Evolutionary conservation across 2,888 invertebrate species (phyloP).

Genomic region (Apamea anceps): DNA sequence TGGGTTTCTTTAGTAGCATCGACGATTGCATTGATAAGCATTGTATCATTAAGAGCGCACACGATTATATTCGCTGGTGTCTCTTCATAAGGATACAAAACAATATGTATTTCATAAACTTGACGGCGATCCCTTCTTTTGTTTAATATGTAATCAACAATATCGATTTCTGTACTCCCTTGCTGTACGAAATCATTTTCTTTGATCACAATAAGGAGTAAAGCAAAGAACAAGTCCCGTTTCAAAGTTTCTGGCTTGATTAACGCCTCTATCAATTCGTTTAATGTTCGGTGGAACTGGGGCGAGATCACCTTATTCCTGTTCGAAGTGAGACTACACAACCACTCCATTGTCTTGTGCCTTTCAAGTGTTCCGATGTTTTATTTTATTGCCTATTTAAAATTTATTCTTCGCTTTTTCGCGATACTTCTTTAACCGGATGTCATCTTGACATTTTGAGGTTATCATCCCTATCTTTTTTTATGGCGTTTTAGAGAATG

Average conservation of each 20-base stretch:
- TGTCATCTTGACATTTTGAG: conserved; percentile 45
- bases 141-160: conserved; percentile 68
- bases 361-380: conserved; percentile 44
- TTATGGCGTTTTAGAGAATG: background rate
- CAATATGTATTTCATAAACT: conserved; percentile 65
- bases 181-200: conserved; percentile 74
- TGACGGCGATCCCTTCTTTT: conserved; percentile 52
- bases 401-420: conserved; percentile 25
- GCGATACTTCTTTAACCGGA: conserved; percentile 10
- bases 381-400: conserved; percentile 50
- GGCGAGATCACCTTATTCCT: conserved; percentile 68
- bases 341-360: conserved; percentile 66
- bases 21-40: conserved; percentile 71
- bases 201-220: conserved; percentile 74
- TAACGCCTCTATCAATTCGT: conserved; percentile 73
- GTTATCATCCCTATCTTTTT: conserved; percentile 13
- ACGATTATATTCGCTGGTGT: conserved; percentile 69
- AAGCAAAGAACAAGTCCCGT: conserved; percentile 75
- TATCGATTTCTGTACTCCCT: conserved; percentile 52
- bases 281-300: conserved; percentile 71
- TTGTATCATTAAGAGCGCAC: conserved; percentile 65
- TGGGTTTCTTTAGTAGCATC: conserved; percentile 64
- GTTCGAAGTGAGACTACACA: conserved; percentile 59
- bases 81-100: conserved; percentile 66
- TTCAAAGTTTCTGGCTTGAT: conserved; percentile 77